Evolutionary conservation across 2,797 vertebrate species (phyloP).

Genomic region (Allobates femoralis): DNA sequence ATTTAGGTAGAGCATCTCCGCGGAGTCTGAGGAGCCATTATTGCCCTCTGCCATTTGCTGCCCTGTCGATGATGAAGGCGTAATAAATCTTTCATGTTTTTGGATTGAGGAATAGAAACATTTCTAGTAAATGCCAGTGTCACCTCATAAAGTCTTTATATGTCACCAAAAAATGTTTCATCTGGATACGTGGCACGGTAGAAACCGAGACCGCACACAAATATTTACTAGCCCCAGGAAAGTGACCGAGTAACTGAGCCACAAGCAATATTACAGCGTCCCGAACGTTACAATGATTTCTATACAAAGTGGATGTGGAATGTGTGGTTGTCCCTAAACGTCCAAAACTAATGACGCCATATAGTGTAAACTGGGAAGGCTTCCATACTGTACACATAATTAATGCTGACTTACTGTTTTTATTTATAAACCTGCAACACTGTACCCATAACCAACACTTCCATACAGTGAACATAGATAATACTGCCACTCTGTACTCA

Average conservation of each 20-base stretch:
- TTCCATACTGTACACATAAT: not conserved
- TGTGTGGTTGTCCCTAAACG: no score
- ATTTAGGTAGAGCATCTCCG: not conserved
- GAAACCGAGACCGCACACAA: conserved; percentile 53
- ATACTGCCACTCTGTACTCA: not conserved
- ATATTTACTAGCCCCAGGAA: conserved; percentile 8
- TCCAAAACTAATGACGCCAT: not conserved
- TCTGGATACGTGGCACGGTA: conserved; percentile 28
- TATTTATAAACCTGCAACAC: not conserved
- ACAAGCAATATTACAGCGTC: not conserved
- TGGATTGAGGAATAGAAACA: conserved; percentile 5
- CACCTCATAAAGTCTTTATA: conserved; percentile 57
- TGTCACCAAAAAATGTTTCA: conserved; percentile 45
- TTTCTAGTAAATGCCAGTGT: conserved; percentile 41
- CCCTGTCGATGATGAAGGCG: not conserved
- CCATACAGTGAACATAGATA: not conserved
- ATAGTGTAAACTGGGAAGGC: not conserved
- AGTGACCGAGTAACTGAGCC: not conserved
- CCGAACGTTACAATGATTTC: not conserved
- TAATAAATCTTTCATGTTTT: conserved; percentile 46
- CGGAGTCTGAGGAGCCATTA: conserved; percentile 33
- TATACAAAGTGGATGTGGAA: not conserved
- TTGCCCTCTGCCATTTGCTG: conserved; percentile 13
- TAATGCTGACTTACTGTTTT: not conserved
- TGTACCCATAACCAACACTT: not conserved